Conservation (phyloP, 2,113 vertebrate genomes). For the Chaetura pelagica region DNA sequence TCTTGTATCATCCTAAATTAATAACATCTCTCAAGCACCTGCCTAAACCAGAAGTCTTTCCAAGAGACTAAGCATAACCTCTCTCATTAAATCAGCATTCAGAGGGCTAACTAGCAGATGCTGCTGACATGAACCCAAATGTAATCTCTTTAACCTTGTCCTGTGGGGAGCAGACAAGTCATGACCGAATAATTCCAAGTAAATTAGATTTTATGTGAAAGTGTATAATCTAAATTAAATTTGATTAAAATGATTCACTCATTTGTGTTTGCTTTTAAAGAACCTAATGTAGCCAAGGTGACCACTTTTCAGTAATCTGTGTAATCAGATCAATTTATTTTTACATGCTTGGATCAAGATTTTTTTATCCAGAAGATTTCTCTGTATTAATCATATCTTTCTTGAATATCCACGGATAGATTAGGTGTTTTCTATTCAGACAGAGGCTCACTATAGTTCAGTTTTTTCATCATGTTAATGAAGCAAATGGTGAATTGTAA, state of each 20-base stretch:
- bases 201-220: slow-evolving; percentile 85
- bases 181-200: slow-evolving; percentile 83
- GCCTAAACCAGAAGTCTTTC: slow-evolving; percentile 81
- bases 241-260: slow-evolving; percentile 76
- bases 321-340: slow-evolving; percentile 30
- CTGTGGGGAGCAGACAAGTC: slow-evolving; percentile 83
- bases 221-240: slow-evolving; percentile 80
- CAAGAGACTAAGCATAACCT: slow-evolving; percentile 83
- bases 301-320: slow-evolving; percentile 21
- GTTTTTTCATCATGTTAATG: not conserved
- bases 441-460: not conserved
- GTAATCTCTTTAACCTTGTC: slow-evolving; percentile 96
- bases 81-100: slow-evolving; percentile 87
- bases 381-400: not conserved
- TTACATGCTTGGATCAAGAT: not conserved
- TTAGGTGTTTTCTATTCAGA: not conserved
- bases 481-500: not conserved
- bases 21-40: slow-evolving; percentile 72
- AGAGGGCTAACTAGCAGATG: slow-evolving; percentile 83
- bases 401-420: not conserved
- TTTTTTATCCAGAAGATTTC: slow-evolving; percentile 1
- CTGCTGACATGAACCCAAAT: slow-evolving; percentile 86
- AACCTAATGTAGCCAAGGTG: slow-evolving; percentile 24
- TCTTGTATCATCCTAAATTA: slow-evolving; percentile 63
- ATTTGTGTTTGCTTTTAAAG: slow-evolving; percentile 74